These are phyloP conservation scores for Bubalus kerabau DNA, from an alignment of 2,113 vertebrate genomes.

Conservation along the genomic window DNA sequence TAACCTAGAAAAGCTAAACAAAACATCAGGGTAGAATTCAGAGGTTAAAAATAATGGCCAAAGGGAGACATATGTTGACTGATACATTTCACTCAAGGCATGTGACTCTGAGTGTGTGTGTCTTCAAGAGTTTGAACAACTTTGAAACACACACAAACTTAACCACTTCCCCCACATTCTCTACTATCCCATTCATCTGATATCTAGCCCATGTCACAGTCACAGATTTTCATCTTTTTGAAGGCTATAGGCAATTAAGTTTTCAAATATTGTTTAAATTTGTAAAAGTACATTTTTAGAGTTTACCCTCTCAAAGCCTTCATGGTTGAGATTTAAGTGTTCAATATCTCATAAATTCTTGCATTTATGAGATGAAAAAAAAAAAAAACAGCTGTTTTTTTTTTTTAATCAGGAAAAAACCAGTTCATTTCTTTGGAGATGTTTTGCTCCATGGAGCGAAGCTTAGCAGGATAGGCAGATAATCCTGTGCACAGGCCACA, in stretches of 20 bases:
- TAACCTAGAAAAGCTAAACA: not conserved
- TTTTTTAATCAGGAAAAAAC: not conserved
- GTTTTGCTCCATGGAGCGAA: not conserved
- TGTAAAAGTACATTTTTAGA: not conserved
- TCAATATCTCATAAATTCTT: not conserved
- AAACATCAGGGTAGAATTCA: not conserved
- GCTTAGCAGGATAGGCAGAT: not conserved
- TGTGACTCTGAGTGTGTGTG: not conserved
- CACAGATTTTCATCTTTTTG: not conserved
- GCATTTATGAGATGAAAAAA: not conserved
- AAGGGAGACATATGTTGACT: not conserved
- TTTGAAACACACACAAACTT: not conserved
- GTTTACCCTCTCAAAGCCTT: not conserved
- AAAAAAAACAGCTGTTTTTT: not conserved
- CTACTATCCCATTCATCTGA: not conserved
- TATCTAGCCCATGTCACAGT: not conserved
- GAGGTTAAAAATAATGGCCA: not conserved
- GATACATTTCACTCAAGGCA: not conserved
- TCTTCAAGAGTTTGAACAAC: not conserved
- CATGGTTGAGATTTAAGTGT: not conserved
- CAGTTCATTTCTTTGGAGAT: not conserved
- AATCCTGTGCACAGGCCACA: not conserved
- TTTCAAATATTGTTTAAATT: not conserved
- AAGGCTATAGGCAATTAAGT: not conserved
- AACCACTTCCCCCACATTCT: not conserved